Evolutionary conservation across 2,888 invertebrate genomes (phyloP), one percentile per base, ranked within the genome.

Genomic region (Brachylomia viminalis): DNA sequence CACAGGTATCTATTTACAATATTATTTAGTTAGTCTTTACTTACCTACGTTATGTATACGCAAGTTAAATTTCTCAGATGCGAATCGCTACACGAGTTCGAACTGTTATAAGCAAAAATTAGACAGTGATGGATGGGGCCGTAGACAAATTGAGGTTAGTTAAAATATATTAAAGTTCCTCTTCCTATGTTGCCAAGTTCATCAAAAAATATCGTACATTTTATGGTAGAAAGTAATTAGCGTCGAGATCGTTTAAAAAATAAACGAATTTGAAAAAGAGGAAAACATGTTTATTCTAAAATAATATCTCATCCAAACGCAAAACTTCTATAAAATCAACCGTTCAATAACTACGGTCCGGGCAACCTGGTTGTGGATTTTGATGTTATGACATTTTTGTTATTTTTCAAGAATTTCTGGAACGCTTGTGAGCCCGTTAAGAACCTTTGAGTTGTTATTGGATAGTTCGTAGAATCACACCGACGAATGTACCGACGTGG

Each of bases 371-470:
- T 72, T 70, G 82, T 64, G 6, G 80, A 61, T 42, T 64, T 47
- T 30, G 85, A 81, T n/a, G 42, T 6, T 52, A 91, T 77, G 58
- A 92, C 73, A 78, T 90, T 89, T 67, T 87, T 90, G 80, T 92
- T 94, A 72, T 87, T 90, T 82, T 90, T 87, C 82, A 95, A 86
- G 86, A 96, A 95, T 38, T 89, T 91, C 87, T 93, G 92, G 81
- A 96, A 96, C 17, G 92, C 94, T 84, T 91, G 89, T 13, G 96
- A 96, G 2, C 92, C 93, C 2, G 96, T 94, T 54, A 96, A 84
- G 81, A 96, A 94, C 45, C 90, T 91, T 64, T 90, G 89, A 54
- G 85, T 91, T 66, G 90, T 79, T 67, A 84, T 62, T 7, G 86
- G 85, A 76, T 82, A 86, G n/a, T 77, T 76, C 20, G 61, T 42